These are phyloP conservation scores for Meiosimyza platycephala DNA, from an alignment of 2,888 invertebrate genomes.

Conservation along the genomic window DNA sequence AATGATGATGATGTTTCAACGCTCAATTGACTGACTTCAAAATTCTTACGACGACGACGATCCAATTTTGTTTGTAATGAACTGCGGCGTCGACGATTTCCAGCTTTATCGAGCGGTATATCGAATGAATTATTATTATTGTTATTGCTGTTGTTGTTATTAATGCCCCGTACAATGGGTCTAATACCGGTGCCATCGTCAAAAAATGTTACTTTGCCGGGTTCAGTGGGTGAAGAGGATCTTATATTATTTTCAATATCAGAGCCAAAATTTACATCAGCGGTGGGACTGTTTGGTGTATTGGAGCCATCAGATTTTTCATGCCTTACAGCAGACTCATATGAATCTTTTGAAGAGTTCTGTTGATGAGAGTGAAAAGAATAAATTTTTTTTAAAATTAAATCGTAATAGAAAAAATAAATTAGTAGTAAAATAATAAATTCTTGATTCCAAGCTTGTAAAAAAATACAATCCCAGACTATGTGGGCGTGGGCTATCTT, in stretches of 20 bases:
- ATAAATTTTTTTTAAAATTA: neutral
- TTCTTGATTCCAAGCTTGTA: neutral
- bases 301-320: slow-evolving; percentile 64
- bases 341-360: slow-evolving; percentile 63
- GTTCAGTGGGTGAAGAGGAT: slow-evolving; percentile 62
- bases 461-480: no score
- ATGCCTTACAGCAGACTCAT: slow-evolving; percentile 64
- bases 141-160: slow-evolving; percentile 41
- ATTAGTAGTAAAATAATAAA: neutral
- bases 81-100: slow-evolving; percentile 64
- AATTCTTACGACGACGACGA: slow-evolving; percentile 65
- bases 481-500: no score
- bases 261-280: slow-evolving; percentile 57
- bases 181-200: slow-evolving; percentile 59
- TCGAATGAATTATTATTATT: slow-evolving; percentile 30
- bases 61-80: slow-evolving; percentile 66
- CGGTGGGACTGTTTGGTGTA: slow-evolving; percentile 50
- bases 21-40: slow-evolving; percentile 59
- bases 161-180: slow-evolving; percentile 54
- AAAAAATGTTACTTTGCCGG: slow-evolving; percentile 58
- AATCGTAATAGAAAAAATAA: neutral
- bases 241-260: slow-evolving; percentile 62
- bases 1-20: slow-evolving; percentile 47
- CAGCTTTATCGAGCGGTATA: slow-evolving; percentile 56
- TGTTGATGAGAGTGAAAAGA: slow-evolving; percentile 40